These are phyloP conservation scores for Oreonectes daqikongensis DNA, from an alignment of 2,797 vertebrate genomes.

Conservation along the genomic window DNA sequence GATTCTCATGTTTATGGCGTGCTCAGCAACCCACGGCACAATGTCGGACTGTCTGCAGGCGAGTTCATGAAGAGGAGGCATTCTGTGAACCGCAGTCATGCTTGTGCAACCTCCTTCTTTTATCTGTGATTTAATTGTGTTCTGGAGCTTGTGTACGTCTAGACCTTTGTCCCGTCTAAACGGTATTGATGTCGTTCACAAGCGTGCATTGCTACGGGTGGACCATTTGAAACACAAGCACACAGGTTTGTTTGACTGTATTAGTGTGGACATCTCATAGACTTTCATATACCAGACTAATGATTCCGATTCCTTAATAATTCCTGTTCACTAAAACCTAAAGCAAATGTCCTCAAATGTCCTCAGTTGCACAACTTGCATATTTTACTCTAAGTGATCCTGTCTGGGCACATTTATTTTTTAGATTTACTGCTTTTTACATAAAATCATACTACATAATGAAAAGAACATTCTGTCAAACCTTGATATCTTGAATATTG, in stretches of 20 bases:
- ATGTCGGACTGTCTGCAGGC: conserved; percentile 74
- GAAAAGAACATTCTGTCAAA: too few relatives aligned
- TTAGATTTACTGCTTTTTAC: too few relatives aligned
- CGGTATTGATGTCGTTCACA: background rate
- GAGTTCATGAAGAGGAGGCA: conserved; percentile 71
- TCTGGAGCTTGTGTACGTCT: conserved; percentile 40
- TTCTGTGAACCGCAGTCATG: conserved; percentile 75
- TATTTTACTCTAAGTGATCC: too few relatives aligned
- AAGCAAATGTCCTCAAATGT: too few relatives aligned
- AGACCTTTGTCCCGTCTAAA: conserved; percentile 1
- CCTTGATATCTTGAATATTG: too few relatives aligned
- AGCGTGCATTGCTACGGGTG: background rate
- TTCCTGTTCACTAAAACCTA: too few relatives aligned
- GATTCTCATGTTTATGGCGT: conserved; percentile 79
- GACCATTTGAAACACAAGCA: background rate
- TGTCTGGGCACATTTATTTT: too few relatives aligned
- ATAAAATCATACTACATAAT: too few relatives aligned
- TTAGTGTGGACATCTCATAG: background rate
- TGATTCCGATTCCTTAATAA: background rate
- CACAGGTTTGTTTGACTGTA: background rate
- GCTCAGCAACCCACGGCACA: conserved; percentile 78
- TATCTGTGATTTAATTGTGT: conserved; percentile 58
- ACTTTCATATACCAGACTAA: background rate
- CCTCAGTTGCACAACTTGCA: too few relatives aligned
- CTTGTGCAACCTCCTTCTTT: conserved; percentile 80